Percentiles rank a stretch among this genome's conserved stretches.
Evolutionary conservation across 2,797 vertebrate species (phyloP).

Genomic region (Tokudaia tokunoshimensis): DNA sequence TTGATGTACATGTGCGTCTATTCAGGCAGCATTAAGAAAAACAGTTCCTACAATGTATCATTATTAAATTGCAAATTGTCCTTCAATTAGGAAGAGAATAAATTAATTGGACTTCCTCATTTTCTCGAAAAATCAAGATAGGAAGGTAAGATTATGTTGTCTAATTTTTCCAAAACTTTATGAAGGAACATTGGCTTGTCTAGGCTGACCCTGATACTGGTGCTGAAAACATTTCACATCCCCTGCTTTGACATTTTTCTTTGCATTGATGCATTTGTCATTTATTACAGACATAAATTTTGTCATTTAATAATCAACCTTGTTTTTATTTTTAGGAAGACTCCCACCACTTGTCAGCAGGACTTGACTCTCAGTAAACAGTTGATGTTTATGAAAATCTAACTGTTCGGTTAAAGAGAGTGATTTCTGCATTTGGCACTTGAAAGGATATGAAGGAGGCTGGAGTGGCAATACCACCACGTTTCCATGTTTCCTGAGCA

Average conservation of each 20-base stretch:
- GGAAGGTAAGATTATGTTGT: background rate
- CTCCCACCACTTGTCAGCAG: background rate
- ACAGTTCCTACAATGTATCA: background rate
- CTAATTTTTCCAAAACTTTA: slow-evolving; percentile 36
- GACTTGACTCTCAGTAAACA: slow-evolving; percentile 6
- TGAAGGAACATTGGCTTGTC: background rate
- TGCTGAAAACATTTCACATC: slow-evolving; percentile 5
- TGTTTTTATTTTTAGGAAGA: slow-evolving; percentile 36
- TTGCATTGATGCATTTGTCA: background rate
- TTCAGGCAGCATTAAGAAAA: slow-evolving; percentile 23
- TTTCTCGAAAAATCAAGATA: slow-evolving; percentile 51
- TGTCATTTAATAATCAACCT: slow-evolving; percentile 25
- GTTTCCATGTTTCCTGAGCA: background rate
- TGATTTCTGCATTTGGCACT: slow-evolving; percentile 13
- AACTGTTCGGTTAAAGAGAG: background rate
- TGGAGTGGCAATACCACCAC: background rate
- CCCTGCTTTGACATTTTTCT: background rate
- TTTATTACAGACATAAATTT: background rate
- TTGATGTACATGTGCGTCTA: slow-evolving; percentile 4
- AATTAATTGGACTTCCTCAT: slow-evolving; percentile 7
- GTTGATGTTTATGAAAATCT: slow-evolving; percentile 3
- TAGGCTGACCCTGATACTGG: background rate
- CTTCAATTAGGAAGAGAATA: background rate
- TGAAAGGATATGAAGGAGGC: background rate
- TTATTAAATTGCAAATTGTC: background rate